These are phyloP conservation scores for Rugalucina vietnamica DNA, from an alignment of 2,888 invertebrate genomes.

Conservation along the genomic window DNA sequence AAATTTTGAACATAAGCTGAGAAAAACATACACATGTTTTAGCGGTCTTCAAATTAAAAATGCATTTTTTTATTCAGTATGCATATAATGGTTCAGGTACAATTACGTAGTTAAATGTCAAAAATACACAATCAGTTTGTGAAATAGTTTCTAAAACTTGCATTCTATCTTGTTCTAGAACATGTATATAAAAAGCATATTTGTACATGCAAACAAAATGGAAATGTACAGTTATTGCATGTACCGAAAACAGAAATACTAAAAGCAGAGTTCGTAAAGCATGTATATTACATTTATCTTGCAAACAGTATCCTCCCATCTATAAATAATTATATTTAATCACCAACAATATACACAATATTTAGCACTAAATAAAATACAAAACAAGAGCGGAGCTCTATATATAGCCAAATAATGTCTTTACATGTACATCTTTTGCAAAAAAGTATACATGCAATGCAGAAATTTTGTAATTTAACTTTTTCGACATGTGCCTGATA, in stretches of 20 bases:
- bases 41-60: no score
- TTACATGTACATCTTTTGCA: no score
- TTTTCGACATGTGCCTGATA: no score
- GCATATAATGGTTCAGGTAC: no score
- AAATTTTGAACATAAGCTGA: no score
- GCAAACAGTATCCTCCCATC: background rate
- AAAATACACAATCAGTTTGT: background rate
- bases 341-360: conserved; percentile 5
- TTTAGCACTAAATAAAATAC: background rate
- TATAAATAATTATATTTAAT: background rate
- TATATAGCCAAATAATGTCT: no score
- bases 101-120: no score
- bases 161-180: background rate
- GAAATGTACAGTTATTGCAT: background rate
- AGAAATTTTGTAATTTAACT: no score
- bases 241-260: background rate
- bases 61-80: no score
- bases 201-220: background rate
- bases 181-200: background rate
- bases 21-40: no score
- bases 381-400: background rate
- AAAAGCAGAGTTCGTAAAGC: background rate
- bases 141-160: background rate
- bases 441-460: no score
- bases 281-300: background rate